Evolutionary conservation across 2,888 invertebrate genomes (phyloP), one percentile per base, ranked within the genome.

Genomic region (Carabus problematicus): DNA sequence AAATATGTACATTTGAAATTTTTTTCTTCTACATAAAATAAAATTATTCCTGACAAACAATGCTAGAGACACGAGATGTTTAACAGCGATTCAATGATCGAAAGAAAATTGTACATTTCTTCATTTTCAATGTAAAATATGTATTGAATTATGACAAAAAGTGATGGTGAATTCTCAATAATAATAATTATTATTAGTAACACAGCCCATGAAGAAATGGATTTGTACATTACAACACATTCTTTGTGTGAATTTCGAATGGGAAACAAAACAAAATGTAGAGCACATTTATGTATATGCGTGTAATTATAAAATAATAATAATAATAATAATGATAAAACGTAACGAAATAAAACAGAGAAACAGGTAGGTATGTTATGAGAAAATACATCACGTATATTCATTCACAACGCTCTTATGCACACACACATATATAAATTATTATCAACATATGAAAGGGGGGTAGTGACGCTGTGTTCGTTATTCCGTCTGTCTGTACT

Each of bases 131-230:
- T 45, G 7, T 6, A 45, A 52, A 14, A 16, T 14, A 14, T 14
- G 16, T 52, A 16, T 9, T n/a, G 52, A 52, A 52, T 3, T 29
- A 29, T 29, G 16, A 52, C 16, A 14, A 52, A n/a, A 14, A 52
- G 59, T 42, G 59, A 42, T 59, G 41, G 59, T 59, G 56, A 56
- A 6, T 52, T 19, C 19, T 39, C 56, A 29, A 56, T 39, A 18
- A 56, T 29, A 56, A 29, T 39, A 56, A 67, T 60, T 52, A 67
- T 67, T 67, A 67, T 59, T 67, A 67, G 58, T 66, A 67, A 67
- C 67, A 67, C 67, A 67, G 67, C 67, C 67, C 58, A 47, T 40
- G 43, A 43, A 64, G 52, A 67, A 67, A 67, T 60, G 60, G 60
- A 60, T 67, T 67, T 67, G 67, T 67, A 67, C 67, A 67, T 19